A percentile compares a stretch with the other conserved stretches of the same genome.
These are phyloP conservation scores for Cydia strobilella DNA, from an alignment of 1,140 invertebrate species.

Conservation along the genomic window DNA sequence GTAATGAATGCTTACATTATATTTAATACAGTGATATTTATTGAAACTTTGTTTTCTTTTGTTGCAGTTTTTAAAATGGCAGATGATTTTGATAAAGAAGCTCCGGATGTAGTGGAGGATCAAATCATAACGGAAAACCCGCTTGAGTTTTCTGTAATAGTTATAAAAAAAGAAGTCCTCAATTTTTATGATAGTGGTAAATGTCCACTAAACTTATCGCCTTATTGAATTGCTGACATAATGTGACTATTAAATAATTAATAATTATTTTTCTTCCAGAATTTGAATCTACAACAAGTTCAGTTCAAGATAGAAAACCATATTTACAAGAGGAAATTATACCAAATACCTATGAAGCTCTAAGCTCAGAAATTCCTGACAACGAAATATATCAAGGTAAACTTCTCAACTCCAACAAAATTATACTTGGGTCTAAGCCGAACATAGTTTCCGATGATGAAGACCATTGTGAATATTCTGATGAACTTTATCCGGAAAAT, in stretches of 20 bases:
- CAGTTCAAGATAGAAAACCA: conserved; percentile 13
- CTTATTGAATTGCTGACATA: too few relatives aligned
- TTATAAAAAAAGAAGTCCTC: conserved; percentile 50
- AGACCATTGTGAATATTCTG: conserved; percentile 34
- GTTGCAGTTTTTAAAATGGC: conserved; percentile 43
- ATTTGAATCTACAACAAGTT: conserved; percentile 23
- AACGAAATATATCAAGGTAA: not conserved
- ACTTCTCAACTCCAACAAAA: conserved; percentile 27
- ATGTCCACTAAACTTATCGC: not conserved
- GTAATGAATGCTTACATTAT: too few relatives aligned
- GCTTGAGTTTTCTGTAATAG: conserved; percentile 49
- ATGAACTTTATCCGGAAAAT: conserved; percentile 33
- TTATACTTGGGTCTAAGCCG: conserved; percentile 48
- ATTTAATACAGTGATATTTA: too few relatives aligned
- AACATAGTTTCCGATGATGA: conserved; percentile 23
- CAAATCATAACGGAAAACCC: conserved; percentile 49
- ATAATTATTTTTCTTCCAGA: not conserved
- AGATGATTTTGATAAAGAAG: conserved; percentile 58
- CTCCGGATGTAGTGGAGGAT: conserved; percentile 58
- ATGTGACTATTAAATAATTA: too few relatives aligned
- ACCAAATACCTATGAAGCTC: conserved; percentile 27
- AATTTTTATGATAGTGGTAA: conserved; percentile 46
- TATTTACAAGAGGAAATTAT: not conserved
- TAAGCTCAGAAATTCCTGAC: not conserved
- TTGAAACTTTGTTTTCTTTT: conserved; percentile 3